phyloP scores from a whole-genome alignment of 2,888 invertebrate species.

The Nemapogon koenigi region DNA sequence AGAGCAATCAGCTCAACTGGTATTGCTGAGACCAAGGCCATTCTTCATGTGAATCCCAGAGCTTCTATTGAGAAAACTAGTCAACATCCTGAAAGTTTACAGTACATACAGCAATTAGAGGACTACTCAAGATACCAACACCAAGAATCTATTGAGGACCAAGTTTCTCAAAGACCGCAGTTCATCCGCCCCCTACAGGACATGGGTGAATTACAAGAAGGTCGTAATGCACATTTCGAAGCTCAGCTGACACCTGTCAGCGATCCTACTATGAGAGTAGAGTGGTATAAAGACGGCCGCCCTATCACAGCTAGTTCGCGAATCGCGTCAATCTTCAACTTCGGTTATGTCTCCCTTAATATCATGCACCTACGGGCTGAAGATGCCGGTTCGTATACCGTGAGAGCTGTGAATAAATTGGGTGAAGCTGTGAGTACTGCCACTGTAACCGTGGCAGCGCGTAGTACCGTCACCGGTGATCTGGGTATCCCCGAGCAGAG shows the following conservation, averaged over 20 bases:
- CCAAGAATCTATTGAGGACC: conserved; percentile 84
- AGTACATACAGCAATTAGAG: conserved; percentile 88
- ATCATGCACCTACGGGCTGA: conserved; percentile 98
- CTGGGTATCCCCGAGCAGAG: conserved; percentile 90
- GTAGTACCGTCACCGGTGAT: conserved; percentile 85
- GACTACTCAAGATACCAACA: conserved; percentile 89
- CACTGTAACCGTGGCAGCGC: conserved; percentile 74
- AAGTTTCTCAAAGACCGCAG: conserved; percentile 79
- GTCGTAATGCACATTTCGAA: conserved; percentile 92
- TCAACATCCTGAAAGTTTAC: conserved; percentile 91
- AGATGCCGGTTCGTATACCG: conserved; percentile 95
- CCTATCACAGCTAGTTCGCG: conserved; percentile 96
- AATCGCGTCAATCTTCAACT: conserved; percentile 97
- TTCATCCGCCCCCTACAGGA: conserved; percentile 89
- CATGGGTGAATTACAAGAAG: conserved; percentile 87
- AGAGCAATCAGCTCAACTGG: conserved; percentile 88
- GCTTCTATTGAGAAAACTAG: conserved; percentile 86
- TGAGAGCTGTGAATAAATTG: conserved; percentile 87
- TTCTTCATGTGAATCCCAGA: conserved; percentile 80
- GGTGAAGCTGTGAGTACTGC: conserved; percentile 91
- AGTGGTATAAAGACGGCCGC: conserved; percentile 95
- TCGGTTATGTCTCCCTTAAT: conserved; percentile 98
- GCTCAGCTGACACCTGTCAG: conserved; percentile 91
- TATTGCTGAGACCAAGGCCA: conserved; percentile 83
- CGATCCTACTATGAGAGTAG: conserved; percentile 92